Conservation (phyloP, 2,113 vertebrate genomes). For the Macroglossus sobrinus region DNA sequence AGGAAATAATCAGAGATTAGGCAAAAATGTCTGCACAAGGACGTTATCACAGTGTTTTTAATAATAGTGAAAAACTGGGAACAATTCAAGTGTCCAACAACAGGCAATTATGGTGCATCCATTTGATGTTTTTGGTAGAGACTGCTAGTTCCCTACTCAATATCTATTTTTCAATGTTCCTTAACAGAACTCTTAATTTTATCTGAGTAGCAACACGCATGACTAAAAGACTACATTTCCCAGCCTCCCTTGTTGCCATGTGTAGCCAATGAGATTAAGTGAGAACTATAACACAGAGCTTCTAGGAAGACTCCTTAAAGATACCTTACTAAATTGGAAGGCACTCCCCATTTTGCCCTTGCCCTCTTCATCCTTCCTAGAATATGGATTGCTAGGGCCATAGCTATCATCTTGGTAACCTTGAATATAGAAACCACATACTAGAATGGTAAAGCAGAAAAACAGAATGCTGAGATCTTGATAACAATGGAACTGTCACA, state of each 20-base stretch:
- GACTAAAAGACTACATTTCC: slow-evolving; percentile 44
- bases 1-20: slow-evolving; percentile 75
- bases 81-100: slow-evolving; percentile 64
- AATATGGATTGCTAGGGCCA: background rate
- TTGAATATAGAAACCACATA: slow-evolving; percentile 11
- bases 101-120: slow-evolving; percentile 59
- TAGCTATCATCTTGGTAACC: slow-evolving; percentile 8
- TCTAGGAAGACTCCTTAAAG: slow-evolving; percentile 7
- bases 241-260: background rate
- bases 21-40: slow-evolving; percentile 70
- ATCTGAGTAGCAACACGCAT: slow-evolving; percentile 21
- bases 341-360: background rate
- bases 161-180: slow-evolving; percentile 33
- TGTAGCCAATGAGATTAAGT: background rate
- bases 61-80: slow-evolving; percentile 66
- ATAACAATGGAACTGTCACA: background rate
- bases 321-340: slow-evolving; percentile 3
- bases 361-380: background rate
- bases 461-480: background rate
- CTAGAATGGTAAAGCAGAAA: slow-evolving; percentile 19
- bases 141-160: slow-evolving; percentile 30
- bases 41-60: slow-evolving; percentile 66
- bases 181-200: slow-evolving; percentile 24
- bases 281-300: background rate
- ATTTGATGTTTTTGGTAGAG: slow-evolving; percentile 54